Conservation (phyloP, 2,888 invertebrate genomes). For the Sarcophaga carnaria region DNA sequence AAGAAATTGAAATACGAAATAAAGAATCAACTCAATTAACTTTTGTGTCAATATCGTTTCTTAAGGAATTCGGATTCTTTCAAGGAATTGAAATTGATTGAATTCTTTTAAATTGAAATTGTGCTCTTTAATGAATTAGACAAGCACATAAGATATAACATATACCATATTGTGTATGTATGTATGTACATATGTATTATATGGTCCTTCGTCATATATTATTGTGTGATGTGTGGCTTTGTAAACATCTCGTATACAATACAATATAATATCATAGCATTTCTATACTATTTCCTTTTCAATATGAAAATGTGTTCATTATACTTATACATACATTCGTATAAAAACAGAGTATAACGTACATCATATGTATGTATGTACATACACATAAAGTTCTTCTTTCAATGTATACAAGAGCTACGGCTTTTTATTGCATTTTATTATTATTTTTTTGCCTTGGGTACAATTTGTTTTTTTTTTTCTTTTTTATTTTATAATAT, state of each 20-base stretch:
- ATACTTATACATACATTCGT: background rate
- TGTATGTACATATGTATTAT: too few relatives aligned
- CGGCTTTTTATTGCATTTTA: conserved; percentile 2
- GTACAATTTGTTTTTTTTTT: conserved; percentile 44
- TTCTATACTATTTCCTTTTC: conserved; percentile 53
- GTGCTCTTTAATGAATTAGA: too few relatives aligned
- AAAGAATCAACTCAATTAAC: too few relatives aligned
- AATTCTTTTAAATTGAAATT: too few relatives aligned
- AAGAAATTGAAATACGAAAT: too few relatives aligned
- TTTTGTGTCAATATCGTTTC: too few relatives aligned
- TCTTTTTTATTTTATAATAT: conserved; percentile 18
- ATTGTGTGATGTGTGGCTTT: conserved; percentile 31
- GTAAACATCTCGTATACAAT: conserved; percentile 45
- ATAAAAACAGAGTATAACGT: background rate
- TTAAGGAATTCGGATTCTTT: too few relatives aligned
- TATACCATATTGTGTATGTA: too few relatives aligned
- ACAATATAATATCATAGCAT: conserved; percentile 35
- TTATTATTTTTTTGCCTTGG: conserved; percentile 48
- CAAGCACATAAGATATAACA: too few relatives aligned
- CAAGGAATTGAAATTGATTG: too few relatives aligned
- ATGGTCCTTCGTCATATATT: too few relatives aligned
- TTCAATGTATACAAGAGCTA: conserved; percentile 41
- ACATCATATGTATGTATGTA: background rate
- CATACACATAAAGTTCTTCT: conserved; percentile 8
- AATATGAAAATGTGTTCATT: conserved; percentile 22